Percentiles rank a stretch among this genome's conserved stretches.
These are phyloP conservation scores for Microctonus aethiopoides DNA, from an alignment of 2,888 invertebrate genomes.

Conservation along the genomic window DNA sequence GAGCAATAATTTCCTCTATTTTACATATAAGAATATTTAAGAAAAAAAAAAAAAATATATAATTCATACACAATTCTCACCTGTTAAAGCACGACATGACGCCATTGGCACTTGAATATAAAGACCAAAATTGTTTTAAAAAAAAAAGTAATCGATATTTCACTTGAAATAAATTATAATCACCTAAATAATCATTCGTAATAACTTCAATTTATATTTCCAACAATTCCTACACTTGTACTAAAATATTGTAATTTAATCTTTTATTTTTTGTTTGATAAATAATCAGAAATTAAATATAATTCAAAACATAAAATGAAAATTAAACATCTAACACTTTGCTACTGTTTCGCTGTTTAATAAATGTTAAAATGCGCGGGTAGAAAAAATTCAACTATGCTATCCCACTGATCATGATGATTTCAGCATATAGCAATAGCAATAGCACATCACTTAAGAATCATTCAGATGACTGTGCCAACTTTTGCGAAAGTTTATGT, in stretches of 20 bases:
- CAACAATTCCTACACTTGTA: too few species aligned
- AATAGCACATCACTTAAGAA: background rate
- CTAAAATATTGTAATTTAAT: too few species aligned
- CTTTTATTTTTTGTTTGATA: background rate
- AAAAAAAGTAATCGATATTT: background rate
- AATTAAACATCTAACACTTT: background rate
- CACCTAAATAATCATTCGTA: background rate
- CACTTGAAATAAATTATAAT: background rate
- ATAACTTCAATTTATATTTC: background rate
- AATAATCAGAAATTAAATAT: background rate
- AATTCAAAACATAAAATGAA: background rate
- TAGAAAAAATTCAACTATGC: background rate
- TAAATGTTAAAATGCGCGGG: background rate
- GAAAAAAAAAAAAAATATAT: background rate
- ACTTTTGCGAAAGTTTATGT: constrained; percentile 39
- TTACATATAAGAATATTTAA: background rate
- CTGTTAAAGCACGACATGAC: background rate
- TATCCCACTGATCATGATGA: background rate
- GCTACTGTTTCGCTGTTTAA: background rate
- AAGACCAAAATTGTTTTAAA: background rate
- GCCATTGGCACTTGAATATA: background rate
- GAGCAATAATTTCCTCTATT: background rate
- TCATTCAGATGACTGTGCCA: constrained; percentile 38
- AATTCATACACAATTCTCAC: background rate
- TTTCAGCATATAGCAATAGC: constrained; percentile 1